These are phyloP conservation scores for Canis aureus DNA, from an alignment of 2,113 vertebrate genomes.

Conservation along the genomic window DNA sequence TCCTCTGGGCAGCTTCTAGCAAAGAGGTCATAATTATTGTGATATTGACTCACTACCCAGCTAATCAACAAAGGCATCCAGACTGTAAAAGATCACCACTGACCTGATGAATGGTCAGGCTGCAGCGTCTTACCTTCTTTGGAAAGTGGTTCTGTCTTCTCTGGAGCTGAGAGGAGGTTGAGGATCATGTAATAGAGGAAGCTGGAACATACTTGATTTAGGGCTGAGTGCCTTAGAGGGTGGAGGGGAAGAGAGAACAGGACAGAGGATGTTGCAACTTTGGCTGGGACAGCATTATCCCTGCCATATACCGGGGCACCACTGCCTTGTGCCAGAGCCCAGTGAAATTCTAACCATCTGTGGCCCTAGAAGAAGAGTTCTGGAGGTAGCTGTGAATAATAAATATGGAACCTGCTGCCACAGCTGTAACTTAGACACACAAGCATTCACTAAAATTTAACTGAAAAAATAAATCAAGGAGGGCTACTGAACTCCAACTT, in stretches of 20 bases:
- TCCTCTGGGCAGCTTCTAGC: not conserved
- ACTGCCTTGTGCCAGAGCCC: slow-evolving; percentile 1
- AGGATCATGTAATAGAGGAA: slow-evolving; percentile 93
- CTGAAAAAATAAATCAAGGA: slow-evolving; percentile 42
- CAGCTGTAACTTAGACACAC: not conserved
- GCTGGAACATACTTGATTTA: slow-evolving; percentile 93
- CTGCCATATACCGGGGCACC: not conserved
- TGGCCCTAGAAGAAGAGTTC: not conserved
- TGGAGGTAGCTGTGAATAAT: not conserved
- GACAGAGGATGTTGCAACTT: not conserved
- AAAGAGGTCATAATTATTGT: not conserved
- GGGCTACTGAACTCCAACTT: not conserved
- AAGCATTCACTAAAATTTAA: not conserved
- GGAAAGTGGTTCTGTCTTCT: slow-evolving; percentile 80
- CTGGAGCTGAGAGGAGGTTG: slow-evolving; percentile 88
- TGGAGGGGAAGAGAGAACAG: slow-evolving; percentile 68
- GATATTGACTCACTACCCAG: not conserved
- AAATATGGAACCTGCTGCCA: not conserved
- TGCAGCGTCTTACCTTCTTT: slow-evolving; percentile 87
- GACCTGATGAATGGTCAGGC: not conserved
- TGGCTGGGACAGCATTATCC: not conserved
- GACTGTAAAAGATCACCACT: not conserved
- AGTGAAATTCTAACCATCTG: not conserved
- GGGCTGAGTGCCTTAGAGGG: slow-evolving; percentile 89
- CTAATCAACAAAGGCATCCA: not conserved